Evolutionary conservation across 92 coral and sea anemone genomes (phyloP).

Genomic region (Actinernus sp.): DNA sequence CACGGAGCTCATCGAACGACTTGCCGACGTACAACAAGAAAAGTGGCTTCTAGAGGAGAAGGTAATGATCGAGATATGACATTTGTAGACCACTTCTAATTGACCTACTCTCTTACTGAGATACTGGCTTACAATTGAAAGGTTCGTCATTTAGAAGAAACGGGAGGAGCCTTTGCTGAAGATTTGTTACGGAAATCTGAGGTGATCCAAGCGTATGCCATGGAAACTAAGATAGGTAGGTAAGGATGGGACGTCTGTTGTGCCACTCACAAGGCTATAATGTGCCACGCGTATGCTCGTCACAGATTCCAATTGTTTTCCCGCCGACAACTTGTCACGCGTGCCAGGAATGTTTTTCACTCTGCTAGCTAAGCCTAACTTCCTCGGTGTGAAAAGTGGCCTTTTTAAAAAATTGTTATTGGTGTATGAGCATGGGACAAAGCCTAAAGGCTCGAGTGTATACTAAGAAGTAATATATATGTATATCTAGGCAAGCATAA

Average conservation of each 20-base stretch:
- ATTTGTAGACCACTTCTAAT: background rate
- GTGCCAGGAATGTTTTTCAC: no score
- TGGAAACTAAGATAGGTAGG: conserved; percentile 95
- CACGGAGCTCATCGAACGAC: conserved; percentile 87
- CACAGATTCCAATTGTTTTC: no score
- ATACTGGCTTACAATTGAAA: background rate
- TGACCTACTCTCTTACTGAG: background rate
- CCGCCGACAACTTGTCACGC: no score
- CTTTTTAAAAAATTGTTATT: no score
- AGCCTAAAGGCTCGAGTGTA: no score
- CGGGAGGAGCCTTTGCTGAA: conserved; percentile 90
- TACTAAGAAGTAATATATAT: no score
- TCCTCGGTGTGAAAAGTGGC: no score
- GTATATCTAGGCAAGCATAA: no score
- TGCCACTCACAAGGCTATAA: no score
- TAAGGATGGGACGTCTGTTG: background rate
- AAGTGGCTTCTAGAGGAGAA: conserved; percentile 97
- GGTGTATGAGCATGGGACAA: no score
- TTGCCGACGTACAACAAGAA: conserved; percentile 96
- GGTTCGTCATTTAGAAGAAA: conserved; percentile 97
- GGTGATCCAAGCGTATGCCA: conserved; percentile 93
- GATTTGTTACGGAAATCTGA: conserved; percentile 91
- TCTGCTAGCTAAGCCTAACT: no score
- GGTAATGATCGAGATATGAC: conserved; percentile 27
- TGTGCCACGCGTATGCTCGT: no score